A percentile compares a stretch with the other conserved stretches of the same genome.
phyloP scores from a whole-genome alignment of 2,797 vertebrate genomes.

The Prionace glauca region DNA sequence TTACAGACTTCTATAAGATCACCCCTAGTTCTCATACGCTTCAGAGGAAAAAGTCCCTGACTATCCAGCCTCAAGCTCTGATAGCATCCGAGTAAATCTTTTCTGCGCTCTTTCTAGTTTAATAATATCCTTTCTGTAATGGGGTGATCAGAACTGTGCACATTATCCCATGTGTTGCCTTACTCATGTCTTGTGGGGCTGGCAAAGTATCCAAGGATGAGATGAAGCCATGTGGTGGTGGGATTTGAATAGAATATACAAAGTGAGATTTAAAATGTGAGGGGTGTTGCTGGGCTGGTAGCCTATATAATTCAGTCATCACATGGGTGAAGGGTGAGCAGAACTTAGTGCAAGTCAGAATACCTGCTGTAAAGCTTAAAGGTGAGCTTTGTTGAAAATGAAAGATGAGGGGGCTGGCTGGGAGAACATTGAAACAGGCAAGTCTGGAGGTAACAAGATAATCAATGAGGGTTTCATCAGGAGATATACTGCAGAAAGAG shows the following conservation, averaged over 20 bases:
- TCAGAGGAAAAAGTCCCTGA: no score
- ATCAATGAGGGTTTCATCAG: not conserved
- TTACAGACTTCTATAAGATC: no score
- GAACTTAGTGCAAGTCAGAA: not conserved
- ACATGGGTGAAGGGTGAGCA: not conserved
- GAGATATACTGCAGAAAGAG: no score
- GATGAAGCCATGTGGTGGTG: not conserved
- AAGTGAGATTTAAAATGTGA: not conserved
- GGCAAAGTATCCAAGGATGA: not conserved
- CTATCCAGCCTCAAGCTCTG: no score
- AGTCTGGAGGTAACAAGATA: not conserved
- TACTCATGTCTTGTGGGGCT: not conserved
- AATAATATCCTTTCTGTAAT: no score
- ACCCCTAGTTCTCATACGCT: no score
- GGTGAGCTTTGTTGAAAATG: not conserved
- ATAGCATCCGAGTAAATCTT: no score
- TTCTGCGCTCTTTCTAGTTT: no score
- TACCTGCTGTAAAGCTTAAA: not conserved
- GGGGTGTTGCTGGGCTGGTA: not conserved
- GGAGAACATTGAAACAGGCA: not conserved
- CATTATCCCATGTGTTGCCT: no score
- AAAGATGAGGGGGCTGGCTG: not conserved
- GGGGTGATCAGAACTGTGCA: no score
- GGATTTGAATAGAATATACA: not conserved
- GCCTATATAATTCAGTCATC: not conserved